Conservation (phyloP, 2,113 vertebrate species). For the Grus americana region DNA sequence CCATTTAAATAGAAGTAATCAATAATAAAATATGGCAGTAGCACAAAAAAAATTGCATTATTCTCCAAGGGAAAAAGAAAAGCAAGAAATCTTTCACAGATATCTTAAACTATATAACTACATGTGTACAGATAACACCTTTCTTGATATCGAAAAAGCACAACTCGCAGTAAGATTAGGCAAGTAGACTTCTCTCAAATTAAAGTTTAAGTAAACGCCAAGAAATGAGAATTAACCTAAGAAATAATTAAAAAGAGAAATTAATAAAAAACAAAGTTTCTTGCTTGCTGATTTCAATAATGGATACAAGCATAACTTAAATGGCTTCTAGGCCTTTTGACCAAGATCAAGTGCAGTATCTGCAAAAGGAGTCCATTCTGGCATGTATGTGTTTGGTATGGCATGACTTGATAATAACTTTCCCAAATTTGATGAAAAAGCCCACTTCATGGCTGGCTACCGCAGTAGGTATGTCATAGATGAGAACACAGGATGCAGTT, state of each 20-base stretch:
- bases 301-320: neutral
- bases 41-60: neutral
- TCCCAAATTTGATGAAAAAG: neutral
- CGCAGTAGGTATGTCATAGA: rapidly evolving
- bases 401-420: rapidly evolving
- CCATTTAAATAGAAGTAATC: constrained; percentile 14
- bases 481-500: neutral
- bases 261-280: neutral
- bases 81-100: neutral
- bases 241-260: neutral
- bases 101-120: neutral
- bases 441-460: rapidly evolving
- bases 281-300: neutral
- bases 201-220: neutral
- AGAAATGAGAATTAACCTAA: neutral
- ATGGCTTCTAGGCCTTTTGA: neutral
- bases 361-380: neutral
- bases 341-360: neutral
- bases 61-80: neutral
- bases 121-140: neutral
- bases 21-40: neutral
- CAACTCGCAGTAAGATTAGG: neutral
- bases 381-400: rapidly evolving
- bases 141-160: neutral
- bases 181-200: neutral